phyloP scores from a whole-genome alignment of 1,140 invertebrate species.

The Apis laboriosa region DNA sequence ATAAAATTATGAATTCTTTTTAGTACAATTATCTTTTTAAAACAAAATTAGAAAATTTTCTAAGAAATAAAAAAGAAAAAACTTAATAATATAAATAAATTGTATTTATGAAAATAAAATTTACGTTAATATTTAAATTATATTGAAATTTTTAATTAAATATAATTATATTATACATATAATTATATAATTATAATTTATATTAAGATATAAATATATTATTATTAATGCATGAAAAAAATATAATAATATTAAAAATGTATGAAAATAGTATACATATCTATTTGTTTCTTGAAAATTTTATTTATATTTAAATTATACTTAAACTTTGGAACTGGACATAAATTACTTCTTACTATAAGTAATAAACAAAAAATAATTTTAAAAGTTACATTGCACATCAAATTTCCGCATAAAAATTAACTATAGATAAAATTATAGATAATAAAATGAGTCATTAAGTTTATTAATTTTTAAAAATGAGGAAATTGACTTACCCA shows the following conservation, averaged over 20 bases:
- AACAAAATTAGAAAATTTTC: not conserved
- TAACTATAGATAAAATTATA: too few relatives aligned
- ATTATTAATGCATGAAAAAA: not conserved
- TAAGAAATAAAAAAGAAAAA: not conserved
- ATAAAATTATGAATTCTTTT: not conserved
- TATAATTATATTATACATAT: not conserved
- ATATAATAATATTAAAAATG: not conserved
- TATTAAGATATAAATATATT: not conserved
- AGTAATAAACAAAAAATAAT: not conserved
- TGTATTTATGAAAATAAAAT: not conserved
- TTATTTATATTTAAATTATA: not conserved
- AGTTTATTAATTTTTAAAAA: not conserved
- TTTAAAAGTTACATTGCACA: not conserved
- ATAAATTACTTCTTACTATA: not conserved
- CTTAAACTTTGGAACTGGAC: not conserved
- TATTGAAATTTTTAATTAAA: too few relatives aligned
- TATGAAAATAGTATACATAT: not conserved
- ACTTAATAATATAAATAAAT: not conserved
- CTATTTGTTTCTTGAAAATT: not conserved
- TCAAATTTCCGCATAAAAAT: not conserved
- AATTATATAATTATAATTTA: not conserved
- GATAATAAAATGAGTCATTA: not conserved
- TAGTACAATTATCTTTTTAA: not conserved
- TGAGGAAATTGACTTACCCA: constrained; percentile 81
- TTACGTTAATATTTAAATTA: not conserved